Conservation (phyloP, 2,888 invertebrate genomes). For the Chalcosyrphus nemorum region DNA sequence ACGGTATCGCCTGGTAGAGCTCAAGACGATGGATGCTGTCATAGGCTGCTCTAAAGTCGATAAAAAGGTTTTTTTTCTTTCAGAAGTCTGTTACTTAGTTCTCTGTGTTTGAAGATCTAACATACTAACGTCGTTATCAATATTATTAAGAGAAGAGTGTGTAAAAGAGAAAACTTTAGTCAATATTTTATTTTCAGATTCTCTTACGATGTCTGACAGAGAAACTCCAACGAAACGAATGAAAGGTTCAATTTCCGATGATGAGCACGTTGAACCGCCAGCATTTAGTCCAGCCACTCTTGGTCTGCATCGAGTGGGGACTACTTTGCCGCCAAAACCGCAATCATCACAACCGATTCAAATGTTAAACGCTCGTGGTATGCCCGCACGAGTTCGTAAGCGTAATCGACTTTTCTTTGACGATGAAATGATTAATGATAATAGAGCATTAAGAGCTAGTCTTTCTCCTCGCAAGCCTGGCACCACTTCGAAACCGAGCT, state of each 20-base stretch:
- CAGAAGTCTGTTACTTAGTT: no score
- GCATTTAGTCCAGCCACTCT: slow-evolving; percentile 91
- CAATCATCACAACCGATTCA: slow-evolving; percentile 88
- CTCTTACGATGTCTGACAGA: slow-evolving; percentile 69
- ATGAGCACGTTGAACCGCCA: slow-evolving; percentile 87
- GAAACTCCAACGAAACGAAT: slow-evolving; percentile 65
- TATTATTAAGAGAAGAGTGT: no score
- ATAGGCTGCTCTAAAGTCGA: no score
- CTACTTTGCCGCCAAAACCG: slow-evolving; percentile 88
- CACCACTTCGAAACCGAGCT: slow-evolving; percentile 81
- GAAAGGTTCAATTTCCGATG: slow-evolving; percentile 77
- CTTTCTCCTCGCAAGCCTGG: slow-evolving; percentile 81
- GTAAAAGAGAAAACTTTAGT: neutral
- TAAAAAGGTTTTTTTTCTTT: no score
- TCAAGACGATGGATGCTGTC: no score
- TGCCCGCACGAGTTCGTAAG: slow-evolving; percentile 95
- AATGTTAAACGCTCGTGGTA: slow-evolving; percentile 92
- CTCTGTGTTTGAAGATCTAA: no score
- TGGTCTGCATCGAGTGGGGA: slow-evolving; percentile 91
- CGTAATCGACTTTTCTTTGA: slow-evolving; percentile 94
- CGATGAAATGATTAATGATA: slow-evolving; percentile 92
- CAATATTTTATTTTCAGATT: slow-evolving; percentile 30
- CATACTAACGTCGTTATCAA: no score
- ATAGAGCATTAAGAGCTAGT: slow-evolving; percentile 87
- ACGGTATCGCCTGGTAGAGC: no score